These are phyloP conservation scores for Gobius niger DNA, from an alignment of 2,113 vertebrate genomes.

Conservation along the genomic window DNA sequence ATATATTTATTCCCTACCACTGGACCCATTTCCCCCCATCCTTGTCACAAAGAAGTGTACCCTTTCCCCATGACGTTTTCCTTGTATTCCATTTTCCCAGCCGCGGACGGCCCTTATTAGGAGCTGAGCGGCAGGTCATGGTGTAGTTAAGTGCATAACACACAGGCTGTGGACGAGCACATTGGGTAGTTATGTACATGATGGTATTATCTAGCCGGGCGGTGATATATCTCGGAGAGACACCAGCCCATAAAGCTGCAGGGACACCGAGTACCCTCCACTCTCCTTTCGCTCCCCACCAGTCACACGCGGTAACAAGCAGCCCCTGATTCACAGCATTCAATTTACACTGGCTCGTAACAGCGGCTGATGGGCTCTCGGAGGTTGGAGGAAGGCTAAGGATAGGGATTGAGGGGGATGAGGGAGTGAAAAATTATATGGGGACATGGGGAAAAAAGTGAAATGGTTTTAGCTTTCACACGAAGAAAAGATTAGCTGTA, in stretches of 20 bases:
- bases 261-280: conserved; percentile 62
- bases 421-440: background rate
- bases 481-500: conserved; percentile 2
- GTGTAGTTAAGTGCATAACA: conserved; percentile 58
- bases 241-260: conserved; percentile 62
- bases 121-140: conserved; percentile 60
- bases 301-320: conserved; percentile 64
- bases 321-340: conserved; percentile 70
- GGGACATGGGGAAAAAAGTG: conserved; percentile 2
- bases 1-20: conserved; percentile 36
- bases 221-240: conserved; percentile 65
- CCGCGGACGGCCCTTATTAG: conserved; percentile 64
- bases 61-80: conserved; percentile 19
- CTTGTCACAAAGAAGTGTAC: conserved; percentile 8
- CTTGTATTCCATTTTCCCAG: conserved; percentile 25
- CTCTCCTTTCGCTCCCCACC: conserved; percentile 44
- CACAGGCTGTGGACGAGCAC: conserved; percentile 14
- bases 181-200: conserved; percentile 60
- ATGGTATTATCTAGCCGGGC: conserved; percentile 64
- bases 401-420: conserved; percentile 1
- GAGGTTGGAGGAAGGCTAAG: conserved; percentile 42
- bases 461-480: conserved; percentile 2
- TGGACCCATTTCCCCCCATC: conserved; percentile 3
- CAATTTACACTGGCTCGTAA: conserved; percentile 71
- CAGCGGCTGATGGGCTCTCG: conserved; percentile 59